Base-by-base conservation (phyloP, 2,888 invertebrate species). In the Sphecodes monilicornis region DNA sequence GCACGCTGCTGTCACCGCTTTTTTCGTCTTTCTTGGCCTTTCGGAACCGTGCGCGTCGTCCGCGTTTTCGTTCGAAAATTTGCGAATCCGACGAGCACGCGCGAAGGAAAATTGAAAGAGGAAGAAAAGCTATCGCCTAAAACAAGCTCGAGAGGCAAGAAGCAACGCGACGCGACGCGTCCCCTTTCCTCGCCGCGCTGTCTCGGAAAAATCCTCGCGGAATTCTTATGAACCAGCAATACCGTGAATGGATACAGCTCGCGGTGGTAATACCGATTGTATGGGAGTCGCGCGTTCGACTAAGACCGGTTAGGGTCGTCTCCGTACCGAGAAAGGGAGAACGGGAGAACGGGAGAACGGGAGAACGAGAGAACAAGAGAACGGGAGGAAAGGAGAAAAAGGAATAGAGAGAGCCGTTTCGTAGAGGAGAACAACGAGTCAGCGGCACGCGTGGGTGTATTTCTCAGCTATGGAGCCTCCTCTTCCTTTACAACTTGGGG, bases 301-400 rank as follows among this genome's bases (percentile, higher is more conserved):
- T 89, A 80, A 82, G 90, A 90, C 90, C 90, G 90, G 90, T 90
- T 90, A 80, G 88, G 86, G 82, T 90, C 90, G 84, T 90, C 89
- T 86, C 86, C 84, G 73, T 73, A 80, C 76, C 87, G 80, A 82
- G 89, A 76, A 71, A 76, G 69, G 41, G n/a, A 6, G n/a, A 54
- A 57, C 36, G 36, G 41, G 60, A 71, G 66, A 71, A 50, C 36
- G 57, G 72, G n/a, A 54, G 68, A 66, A 6, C n/a, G 72, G 16
- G n/a, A 54, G 57, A 46, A 10, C 16, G 32, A 43, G 54, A 73
- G 11, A 29, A 64, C 57, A 10, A 50, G 57, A 69, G 43, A 75
- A 29, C 54, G 29, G 54, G 68, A 46, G 66, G 71, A 66, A 75
- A 39, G 46, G 57, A 74, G n/a, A 41, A 54, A 70, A 13, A 60